These are phyloP conservation scores for Papilio gigon DNA, from an alignment of 2,888 invertebrate genomes.

Conservation along the genomic window DNA sequence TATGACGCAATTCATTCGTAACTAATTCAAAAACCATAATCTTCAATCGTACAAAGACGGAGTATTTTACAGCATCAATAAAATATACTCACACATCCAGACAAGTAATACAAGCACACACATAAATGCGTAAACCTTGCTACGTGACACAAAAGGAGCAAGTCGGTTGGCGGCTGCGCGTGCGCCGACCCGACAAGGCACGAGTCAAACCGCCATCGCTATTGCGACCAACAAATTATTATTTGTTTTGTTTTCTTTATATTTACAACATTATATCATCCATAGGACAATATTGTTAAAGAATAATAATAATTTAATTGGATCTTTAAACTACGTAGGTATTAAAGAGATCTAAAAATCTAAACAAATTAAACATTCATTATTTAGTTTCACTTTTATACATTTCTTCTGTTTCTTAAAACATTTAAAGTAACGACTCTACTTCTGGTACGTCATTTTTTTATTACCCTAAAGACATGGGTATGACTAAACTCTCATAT, in stretches of 20 bases:
- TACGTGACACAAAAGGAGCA: constrained; percentile 78
- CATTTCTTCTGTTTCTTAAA: no score
- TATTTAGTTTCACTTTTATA: no score
- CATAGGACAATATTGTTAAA: background rate
- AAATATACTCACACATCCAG: constrained; percentile 49
- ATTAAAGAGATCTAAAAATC: no score
- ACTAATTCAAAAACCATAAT: constrained; percentile 44
- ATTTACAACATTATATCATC: background rate
- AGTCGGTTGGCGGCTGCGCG: constrained; percentile 76
- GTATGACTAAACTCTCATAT: no score
- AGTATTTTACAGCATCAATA: constrained; percentile 57
- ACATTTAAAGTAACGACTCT: no score
- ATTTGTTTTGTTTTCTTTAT: constrained; percentile 25
- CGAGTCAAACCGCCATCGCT: constrained; percentile 69
- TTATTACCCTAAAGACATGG: no score
- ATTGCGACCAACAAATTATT: constrained; percentile 38
- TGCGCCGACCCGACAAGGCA: constrained; percentile 78
- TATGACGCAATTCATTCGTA: background rate
- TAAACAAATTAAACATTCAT: no score
- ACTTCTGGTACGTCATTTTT: no score
- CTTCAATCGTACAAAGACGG: constrained; percentile 43
- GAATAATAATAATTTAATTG: background rate
- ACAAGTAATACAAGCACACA: constrained; percentile 56
- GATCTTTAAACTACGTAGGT: no score
- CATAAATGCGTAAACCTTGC: constrained; percentile 60